Base-by-base conservation (phyloP, 2,113 vertebrate genomes). In the Petromus typicus region DNA sequence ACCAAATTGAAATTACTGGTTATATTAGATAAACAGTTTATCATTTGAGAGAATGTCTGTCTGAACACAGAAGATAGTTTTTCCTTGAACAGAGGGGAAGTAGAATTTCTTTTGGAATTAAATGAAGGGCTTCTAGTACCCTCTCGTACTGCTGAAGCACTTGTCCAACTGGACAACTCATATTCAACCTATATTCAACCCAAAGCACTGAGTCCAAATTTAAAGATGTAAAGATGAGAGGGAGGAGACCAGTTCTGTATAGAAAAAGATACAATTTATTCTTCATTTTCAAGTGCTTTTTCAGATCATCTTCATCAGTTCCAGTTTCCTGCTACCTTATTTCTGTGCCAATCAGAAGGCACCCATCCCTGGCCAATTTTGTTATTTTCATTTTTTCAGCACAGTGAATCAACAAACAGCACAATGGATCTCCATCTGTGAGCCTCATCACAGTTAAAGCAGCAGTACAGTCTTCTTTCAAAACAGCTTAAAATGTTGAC, bases 331-430 rank as follows among this genome's bases (percentile, higher is more conserved):
- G n/a, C n/a, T n/a, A n/a, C n/a, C n/a, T n/a, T n/a, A n/a, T n/a
- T n/a, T n/a, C n/a, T n/a, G n/a, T 76, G 75, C 67, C 27, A n/a
- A 83, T 73, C 48, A 67, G 63, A 84, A 93, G n/a, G 30, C 48
- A 66, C 10, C n/a, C 23, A 63, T 51, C 18, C 54, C 92, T 86
- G 40, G 78, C 45, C 82, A 95, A 5, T 89, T 91, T 85, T 91
- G 61, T 48, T 63, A 57, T 86, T 82, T 92, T 92, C 23, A n/a
- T 75, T 88, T 64, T 95, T 86, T 4, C 54, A 80, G 76, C 23
- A 81, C 59, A 66, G 1, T 71, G 75, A 54, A 85, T 88, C 59
- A 84, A 2, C 40, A n/a, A 88, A 76, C 27, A 69, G 48, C 32
- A 8, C 18, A 89, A 88, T 51, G 71, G 34, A 22, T 94, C 37